A percentile compares a stretch with the other conserved stretches of the same genome.
phyloP scores from a whole-genome alignment of 2,113 vertebrate genomes.

The Bolborhynchus lineola region DNA sequence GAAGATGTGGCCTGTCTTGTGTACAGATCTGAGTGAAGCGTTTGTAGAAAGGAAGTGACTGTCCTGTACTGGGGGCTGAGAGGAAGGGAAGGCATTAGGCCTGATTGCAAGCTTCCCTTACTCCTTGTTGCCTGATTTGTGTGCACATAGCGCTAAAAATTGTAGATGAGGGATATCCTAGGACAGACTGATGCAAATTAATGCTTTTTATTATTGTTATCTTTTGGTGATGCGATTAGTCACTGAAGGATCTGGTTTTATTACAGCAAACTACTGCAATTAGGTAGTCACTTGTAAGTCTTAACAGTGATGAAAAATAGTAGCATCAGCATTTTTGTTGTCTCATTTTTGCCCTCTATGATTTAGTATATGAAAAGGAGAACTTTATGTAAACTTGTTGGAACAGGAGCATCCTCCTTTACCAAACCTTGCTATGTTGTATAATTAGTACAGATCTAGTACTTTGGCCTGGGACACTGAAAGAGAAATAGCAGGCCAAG shows the following conservation, averaged over 20 bases:
- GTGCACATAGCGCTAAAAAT: neutral
- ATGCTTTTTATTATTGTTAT: neutral
- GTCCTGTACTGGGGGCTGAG: slow-evolving; percentile 52
- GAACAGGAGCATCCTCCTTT: neutral
- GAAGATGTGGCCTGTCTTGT: slow-evolving; percentile 78
- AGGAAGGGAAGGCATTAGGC: slow-evolving; percentile 44
- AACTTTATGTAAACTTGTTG: neutral
- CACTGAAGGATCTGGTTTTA: neutral
- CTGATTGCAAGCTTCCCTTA: slow-evolving; percentile 47
- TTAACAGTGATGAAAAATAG: neutral
- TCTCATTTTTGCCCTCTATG: neutral
- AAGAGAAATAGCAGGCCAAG: neutral
- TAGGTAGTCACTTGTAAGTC: neutral
- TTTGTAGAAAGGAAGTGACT: slow-evolving; percentile 79
- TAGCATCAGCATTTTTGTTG: neutral
- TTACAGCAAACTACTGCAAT: neutral
- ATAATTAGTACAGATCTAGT: neutral
- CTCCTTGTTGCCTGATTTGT: slow-evolving; percentile 33
- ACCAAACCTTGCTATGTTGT: neutral
- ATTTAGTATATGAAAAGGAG: neutral
- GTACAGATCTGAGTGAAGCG: slow-evolving; percentile 78
- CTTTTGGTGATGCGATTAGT: neutral
- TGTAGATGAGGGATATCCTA: neutral
- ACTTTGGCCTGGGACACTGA: neutral
- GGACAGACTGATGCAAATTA: neutral